phyloP scores from a whole-genome alignment of 2,888 invertebrate species.

The Zonitis immaculata region DNA sequence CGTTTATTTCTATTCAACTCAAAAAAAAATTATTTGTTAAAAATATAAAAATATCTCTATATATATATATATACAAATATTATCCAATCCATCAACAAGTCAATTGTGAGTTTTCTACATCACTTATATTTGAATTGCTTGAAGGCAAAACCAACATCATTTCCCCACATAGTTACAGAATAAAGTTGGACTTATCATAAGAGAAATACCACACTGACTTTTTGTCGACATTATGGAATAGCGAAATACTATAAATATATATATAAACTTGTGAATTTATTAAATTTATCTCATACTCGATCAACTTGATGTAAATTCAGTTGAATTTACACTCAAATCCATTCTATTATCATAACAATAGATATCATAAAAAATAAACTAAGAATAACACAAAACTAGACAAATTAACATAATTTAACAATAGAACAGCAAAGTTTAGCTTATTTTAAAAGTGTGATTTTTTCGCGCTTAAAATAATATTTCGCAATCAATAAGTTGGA shows the following conservation, averaged over 20 bases:
- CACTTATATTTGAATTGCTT: constrained; percentile 9
- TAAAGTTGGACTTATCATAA: neutral
- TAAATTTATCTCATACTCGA: constrained; percentile 5
- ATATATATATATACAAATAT: too few relatives aligned
- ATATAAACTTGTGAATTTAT: constrained; percentile 7
- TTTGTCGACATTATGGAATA: constrained; percentile 2
- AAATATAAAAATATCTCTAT: too few relatives aligned
- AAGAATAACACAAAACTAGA: too few relatives aligned
- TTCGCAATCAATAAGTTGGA: too few relatives aligned
- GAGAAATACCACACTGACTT: constrained; percentile 10
- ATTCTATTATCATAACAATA: neutral
- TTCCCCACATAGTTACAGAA: constrained; percentile 7
- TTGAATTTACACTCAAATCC: neutral
- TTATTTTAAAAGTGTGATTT: too few relatives aligned
- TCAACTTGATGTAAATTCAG: constrained; percentile 9
- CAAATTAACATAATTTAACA: too few relatives aligned
- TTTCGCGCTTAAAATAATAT: too few relatives aligned
- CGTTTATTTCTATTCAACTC: too few relatives aligned
- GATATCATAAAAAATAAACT: too few relatives aligned
- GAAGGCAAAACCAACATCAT: constrained; percentile 4
- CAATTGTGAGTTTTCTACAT: neutral
- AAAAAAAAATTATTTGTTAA: too few relatives aligned
- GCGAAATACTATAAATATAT: constrained; percentile 9
- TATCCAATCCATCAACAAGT: neutral
- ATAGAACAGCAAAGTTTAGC: too few relatives aligned